Conservation (phyloP, 2,113 vertebrate genomes). For the Scortum barcoo region DNA sequence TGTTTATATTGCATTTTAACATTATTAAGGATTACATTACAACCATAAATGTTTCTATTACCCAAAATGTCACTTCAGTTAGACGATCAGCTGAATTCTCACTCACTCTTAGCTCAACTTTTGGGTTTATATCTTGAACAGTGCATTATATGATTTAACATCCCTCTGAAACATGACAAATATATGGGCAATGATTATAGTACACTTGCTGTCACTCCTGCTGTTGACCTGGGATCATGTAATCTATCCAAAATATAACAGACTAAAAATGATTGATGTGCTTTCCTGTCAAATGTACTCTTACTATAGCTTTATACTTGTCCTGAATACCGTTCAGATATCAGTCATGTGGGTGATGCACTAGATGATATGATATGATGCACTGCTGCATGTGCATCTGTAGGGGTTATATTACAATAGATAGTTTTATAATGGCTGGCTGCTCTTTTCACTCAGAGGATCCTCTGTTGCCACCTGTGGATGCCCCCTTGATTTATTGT, state of each 20-base stretch:
- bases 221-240: neutral
- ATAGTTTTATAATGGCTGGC: neutral
- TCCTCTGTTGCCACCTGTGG: slow-evolving; percentile 1
- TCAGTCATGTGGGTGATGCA: neutral
- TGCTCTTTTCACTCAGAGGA: slow-evolving; percentile 14
- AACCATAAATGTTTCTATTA: neutral
- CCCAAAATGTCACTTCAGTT: neutral
- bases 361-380: neutral
- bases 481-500: slow-evolving; percentile 29
- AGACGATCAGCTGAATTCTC: neutral
- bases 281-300: neutral
- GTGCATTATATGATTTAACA: neutral
- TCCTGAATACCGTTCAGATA: neutral
- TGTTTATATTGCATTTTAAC: neutral
- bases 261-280: neutral
- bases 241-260: neutral
- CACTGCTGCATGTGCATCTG: neutral
- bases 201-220: neutral
- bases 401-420: neutral
- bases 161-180: neutral
- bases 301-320: neutral
- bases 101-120: neutral
- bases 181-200: neutral
- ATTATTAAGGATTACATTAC: neutral
- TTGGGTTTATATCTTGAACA: neutral